Evolutionary conservation across 2,888 invertebrate genomes (phyloP), one percentile per base, ranked within the genome.

Genomic region (Synergus japonicus): DNA sequence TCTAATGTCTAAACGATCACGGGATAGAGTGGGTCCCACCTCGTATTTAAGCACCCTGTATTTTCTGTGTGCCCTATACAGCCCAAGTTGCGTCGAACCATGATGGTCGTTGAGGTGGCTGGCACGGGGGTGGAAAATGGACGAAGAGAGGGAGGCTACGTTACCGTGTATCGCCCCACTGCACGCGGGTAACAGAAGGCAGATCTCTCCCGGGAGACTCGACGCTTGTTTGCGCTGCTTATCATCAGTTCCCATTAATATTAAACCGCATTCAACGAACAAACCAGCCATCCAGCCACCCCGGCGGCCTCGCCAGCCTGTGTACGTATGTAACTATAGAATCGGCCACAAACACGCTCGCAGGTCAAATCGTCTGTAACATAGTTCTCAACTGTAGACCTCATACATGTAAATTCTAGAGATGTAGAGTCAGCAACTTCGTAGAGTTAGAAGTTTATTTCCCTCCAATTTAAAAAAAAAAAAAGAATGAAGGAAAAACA

Each of bases 141-240:
- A 46, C 41, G 37, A 54, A 65, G 64, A 46, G 63, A 77, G 46
- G 43, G 78, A 58, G 67, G 67, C 65, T 65, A 78, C 69, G 78
- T 81, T 82, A 82, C 82, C 81, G 85, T 87, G 87, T 87, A 87
- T 88, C 88, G 85, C 88, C 87, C 90, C 87, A 86, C 84, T 90
- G 91, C 91, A 89, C 89, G 89, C 89, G 89, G 89, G 88, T 88
- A 91, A 91, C 91, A 91, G 91, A 91, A 91, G 91, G 91, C 91
- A 91, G 91, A 91, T 91, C 91, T 91, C 91, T 91, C 92, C 91
- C 92, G 90, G 90, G 92, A 92, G 92, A 91, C 90, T 91, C 91
- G 90, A 90, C 91, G 92, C 92, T 92, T 92, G 92, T 92, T 92
- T 92, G 92, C 92, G 90, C 91, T 92, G 92, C 92, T 92, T 92